These are phyloP conservation scores for Diorhabda carinulata DNA, from an alignment of 1,140 invertebrate species.

Conservation along the genomic window DNA sequence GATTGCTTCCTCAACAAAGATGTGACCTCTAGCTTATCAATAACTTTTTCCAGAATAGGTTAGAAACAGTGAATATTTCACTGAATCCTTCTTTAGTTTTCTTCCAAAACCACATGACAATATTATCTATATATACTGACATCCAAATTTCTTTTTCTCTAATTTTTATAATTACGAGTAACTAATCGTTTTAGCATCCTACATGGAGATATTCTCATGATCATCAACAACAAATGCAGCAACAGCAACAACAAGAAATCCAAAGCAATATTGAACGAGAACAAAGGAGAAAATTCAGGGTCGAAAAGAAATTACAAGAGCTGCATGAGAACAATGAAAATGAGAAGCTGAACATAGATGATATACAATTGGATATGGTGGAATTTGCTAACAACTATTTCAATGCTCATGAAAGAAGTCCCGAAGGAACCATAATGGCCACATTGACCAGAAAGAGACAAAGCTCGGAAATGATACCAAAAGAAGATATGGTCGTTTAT, in stretches of 20 bases:
- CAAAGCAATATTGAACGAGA: conserved; percentile 57
- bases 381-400: conserved; percentile 93
- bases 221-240: conserved; percentile 22
- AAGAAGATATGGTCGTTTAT: conserved; percentile 90
- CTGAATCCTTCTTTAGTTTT: too few relatives aligned
- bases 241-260: conserved; percentile 32
- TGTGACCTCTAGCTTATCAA: too few relatives aligned
- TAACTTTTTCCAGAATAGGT: too few relatives aligned
- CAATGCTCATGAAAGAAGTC: conserved; percentile 81
- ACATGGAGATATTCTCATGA: conserved; percentile 39
- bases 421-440: conserved; percentile 84
- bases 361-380: conserved; percentile 75
- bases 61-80: too few relatives aligned
- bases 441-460: conserved; percentile 80
- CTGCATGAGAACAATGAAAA: conserved; percentile 59
- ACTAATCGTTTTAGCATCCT: conserved; percentile 33
- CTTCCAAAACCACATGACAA: too few relatives aligned
- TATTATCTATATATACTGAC: too few relatives aligned
- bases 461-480: conserved; percentile 73
- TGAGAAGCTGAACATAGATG: conserved; percentile 52
- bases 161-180: too few relatives aligned
- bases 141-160: too few relatives aligned
- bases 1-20: too few relatives aligned
- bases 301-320: conserved; percentile 82
- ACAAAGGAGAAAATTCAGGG: conserved; percentile 73